phyloP scores from a whole-genome alignment of 2,113 vertebrate genomes.

The Eidolon helvum region DNA sequence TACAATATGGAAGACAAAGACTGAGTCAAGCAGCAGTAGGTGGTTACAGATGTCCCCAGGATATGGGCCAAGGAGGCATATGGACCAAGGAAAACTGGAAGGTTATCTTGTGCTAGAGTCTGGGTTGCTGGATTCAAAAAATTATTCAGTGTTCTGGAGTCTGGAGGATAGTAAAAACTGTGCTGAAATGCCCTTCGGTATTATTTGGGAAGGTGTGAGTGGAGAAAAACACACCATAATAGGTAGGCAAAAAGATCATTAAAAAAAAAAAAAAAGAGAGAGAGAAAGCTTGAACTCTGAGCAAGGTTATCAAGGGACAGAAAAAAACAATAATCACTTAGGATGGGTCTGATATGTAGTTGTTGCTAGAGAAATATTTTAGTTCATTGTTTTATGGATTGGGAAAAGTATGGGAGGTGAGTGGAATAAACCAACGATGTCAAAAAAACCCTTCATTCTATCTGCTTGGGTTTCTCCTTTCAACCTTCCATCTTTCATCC shows the following conservation, averaged over 20 bases:
- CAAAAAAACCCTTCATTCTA: not conserved
- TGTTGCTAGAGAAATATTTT: not conserved
- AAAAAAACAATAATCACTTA: not conserved
- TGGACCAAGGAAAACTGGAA: not conserved
- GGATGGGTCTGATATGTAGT: not conserved
- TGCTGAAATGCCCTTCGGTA: not conserved
- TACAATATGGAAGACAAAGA: not conserved
- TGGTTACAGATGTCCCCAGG: not conserved
- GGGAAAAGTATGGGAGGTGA: not conserved
- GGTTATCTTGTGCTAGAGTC: not conserved
- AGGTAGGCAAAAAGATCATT: not conserved
- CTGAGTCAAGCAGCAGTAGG: not conserved
- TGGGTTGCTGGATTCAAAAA: not conserved
- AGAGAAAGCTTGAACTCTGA: not conserved
- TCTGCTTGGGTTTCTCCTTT: not conserved
- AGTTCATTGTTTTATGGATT: not conserved
- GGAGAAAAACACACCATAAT: not conserved
- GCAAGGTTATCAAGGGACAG: not conserved
- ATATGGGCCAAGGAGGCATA: not conserved
- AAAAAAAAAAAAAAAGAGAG: too few relatives aligned
- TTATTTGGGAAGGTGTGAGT: not conserved
- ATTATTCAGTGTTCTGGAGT: not conserved
- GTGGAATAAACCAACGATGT: not conserved
- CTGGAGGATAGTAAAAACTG: not conserved
- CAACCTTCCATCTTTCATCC: not conserved